Percentiles rank a stretch among this genome's conserved stretches.
These are phyloP conservation scores for Drosophila navojoa DNA, from an alignment of 1,140 invertebrate species.

Conservation along the genomic window DNA sequence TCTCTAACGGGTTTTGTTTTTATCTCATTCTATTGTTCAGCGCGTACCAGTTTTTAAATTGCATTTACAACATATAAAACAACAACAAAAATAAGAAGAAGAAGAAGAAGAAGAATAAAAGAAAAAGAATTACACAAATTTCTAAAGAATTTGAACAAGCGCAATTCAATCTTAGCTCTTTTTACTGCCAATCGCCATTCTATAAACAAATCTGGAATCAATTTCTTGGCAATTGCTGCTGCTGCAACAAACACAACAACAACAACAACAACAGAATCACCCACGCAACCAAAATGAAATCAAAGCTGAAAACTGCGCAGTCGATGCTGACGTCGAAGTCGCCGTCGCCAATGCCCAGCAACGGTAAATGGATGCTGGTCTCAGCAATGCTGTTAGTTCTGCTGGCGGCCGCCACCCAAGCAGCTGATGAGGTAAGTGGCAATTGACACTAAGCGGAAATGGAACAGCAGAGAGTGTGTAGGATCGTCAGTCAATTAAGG, in stretches of 20 bases:
- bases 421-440: conserved; percentile 69
- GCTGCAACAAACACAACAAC: conserved; percentile 21
- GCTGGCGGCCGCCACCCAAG: conserved; percentile 66
- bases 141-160: conserved; percentile 7
- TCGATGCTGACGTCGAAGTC: conserved; percentile 12
- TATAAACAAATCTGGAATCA: conserved; percentile 59
- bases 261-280: conserved; percentile 26
- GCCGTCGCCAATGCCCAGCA: conserved; percentile 25
- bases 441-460: conserved; percentile 5
- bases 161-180: conserved; percentile 22
- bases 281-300: conserved; percentile 62
- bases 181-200: conserved; percentile 25
- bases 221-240: conserved; percentile 23
- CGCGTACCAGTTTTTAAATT: conserved; percentile 37
- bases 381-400: conserved; percentile 54
- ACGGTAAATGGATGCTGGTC: conserved; percentile 58
- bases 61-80: conserved; percentile 40
- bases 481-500: not conserved
- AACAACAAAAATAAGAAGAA: not conserved
- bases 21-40: conserved; percentile 30
- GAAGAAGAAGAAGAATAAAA: not conserved
- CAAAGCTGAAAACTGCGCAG: conserved; percentile 64
- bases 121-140: conserved; percentile 5
- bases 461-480: not conserved
- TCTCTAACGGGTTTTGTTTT: conserved; percentile 29